A percentile compares a stretch with the other conserved stretches of the same genome.
These are phyloP conservation scores for Venturia canescens DNA, from an alignment of 1,140 invertebrate species.

Conservation along the genomic window DNA sequence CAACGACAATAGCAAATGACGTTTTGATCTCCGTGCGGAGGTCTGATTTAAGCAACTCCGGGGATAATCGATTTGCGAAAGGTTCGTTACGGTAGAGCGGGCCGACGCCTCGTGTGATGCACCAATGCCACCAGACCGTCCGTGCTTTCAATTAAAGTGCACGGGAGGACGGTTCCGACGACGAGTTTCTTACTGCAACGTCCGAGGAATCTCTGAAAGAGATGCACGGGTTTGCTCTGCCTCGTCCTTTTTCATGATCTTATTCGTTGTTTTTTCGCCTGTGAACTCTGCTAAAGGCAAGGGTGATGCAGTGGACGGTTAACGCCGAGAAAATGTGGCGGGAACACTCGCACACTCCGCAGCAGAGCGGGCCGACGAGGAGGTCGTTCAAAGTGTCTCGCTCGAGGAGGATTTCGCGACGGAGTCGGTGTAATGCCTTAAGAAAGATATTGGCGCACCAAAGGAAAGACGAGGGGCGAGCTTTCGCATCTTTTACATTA, in stretches of 20 bases:
- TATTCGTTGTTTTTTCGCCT: background rate
- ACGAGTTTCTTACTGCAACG: constrained; percentile 3
- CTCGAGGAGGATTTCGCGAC: constrained; percentile 50
- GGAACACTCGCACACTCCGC: background rate
- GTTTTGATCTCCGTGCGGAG: background rate
- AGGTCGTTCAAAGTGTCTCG: constrained; percentile 35
- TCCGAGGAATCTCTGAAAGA: constrained; percentile 25
- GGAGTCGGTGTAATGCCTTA: constrained; percentile 56
- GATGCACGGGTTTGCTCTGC: background rate
- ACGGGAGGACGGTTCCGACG: constrained; percentile 12
- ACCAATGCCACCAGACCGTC: constrained; percentile 60
- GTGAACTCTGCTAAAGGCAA: constrained; percentile 54
- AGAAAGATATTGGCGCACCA: constrained; percentile 30
- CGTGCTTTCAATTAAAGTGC: constrained; percentile 66
- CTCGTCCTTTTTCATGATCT: background rate
- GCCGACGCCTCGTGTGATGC: constrained; percentile 51
- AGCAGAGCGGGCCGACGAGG: constrained; percentile 51
- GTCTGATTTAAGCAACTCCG: constrained; percentile 18
- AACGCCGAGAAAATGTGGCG: constrained; percentile 21
- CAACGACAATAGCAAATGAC: background rate
- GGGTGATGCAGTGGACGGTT: constrained; percentile 47
- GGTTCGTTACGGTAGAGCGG: constrained; percentile 35
- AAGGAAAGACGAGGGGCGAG: constrained; percentile 3
- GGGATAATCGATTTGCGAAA: constrained; percentile 38
- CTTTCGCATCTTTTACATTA: background rate